phyloP scores from a whole-genome alignment of 2,113 vertebrate genomes.

The Castor canadensis region DNA sequence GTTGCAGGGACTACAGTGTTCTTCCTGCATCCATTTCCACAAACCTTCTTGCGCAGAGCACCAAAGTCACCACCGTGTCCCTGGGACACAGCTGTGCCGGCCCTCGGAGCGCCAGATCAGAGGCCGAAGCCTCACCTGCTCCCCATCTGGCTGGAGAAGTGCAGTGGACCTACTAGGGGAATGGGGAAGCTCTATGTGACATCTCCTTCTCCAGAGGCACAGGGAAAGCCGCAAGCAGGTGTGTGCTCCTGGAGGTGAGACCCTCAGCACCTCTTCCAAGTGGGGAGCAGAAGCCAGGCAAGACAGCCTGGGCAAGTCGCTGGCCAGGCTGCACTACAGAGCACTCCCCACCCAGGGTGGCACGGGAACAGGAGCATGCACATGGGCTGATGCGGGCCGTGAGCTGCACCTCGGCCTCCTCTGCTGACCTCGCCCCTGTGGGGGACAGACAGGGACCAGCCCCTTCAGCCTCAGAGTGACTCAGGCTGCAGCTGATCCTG shows the following conservation, averaged over 20 bases:
- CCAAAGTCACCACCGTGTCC: neutral
- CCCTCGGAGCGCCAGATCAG: neutral
- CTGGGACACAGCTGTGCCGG: neutral
- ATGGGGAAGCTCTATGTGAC: neutral
- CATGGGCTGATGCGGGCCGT: neutral
- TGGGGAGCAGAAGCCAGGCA: neutral
- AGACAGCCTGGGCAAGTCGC: rapidly evolving
- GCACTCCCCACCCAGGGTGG: neutral
- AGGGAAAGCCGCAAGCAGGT: neutral
- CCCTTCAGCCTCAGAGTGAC: constrained; percentile 6
- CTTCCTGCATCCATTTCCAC: neutral
- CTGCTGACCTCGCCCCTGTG: neutral
- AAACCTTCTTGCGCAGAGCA: too few relatives aligned
- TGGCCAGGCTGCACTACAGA: neutral
- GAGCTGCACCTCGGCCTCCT: neutral
- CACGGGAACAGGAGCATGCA: neutral
- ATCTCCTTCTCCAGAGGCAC: rapidly evolving
- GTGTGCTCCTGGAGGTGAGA: neutral
- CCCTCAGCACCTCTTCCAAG: neutral
- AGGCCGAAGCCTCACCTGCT: neutral
- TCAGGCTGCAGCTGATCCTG: neutral
- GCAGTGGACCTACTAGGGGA: too few relatives aligned
- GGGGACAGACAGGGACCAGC: neutral
- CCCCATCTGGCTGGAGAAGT: neutral
- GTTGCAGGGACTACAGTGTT: rapidly evolving